phyloP scores from a whole-genome alignment of 1,140 invertebrate species.

The Dendrolimus punctatus region DNA sequence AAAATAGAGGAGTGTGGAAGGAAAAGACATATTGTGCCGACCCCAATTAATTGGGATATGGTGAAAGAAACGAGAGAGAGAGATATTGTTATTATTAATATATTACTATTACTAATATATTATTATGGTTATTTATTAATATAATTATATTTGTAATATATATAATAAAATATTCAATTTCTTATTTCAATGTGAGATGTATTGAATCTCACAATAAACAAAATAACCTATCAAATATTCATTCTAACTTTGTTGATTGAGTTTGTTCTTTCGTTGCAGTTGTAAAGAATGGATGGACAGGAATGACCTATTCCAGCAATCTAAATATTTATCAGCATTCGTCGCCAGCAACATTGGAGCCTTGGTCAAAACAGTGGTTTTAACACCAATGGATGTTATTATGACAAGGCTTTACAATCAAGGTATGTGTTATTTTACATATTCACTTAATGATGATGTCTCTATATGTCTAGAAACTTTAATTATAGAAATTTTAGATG shows the following conservation, averaged over 20 bases:
- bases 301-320: slow-evolving; percentile 55
- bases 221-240: background rate
- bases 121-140: too few species aligned
- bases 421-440: slow-evolving; percentile 53
- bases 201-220: background rate
- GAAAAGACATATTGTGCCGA: too few species aligned
- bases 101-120: too few species aligned
- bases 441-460: background rate
- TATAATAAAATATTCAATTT: too few species aligned
- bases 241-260: background rate
- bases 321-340: slow-evolving; percentile 56
- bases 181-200: too few species aligned
- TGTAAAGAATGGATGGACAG: slow-evolving; percentile 66
- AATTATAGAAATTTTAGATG: too few species aligned
- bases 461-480: background rate
- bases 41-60: too few species aligned
- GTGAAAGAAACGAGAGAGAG: too few species aligned
- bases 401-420: slow-evolving; percentile 94
- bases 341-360: slow-evolving; percentile 80
- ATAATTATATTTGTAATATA: too few species aligned
- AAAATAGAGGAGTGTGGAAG: too few species aligned
- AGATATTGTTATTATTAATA: too few species aligned
- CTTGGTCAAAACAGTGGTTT: slow-evolving; percentile 81
- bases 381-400: slow-evolving; percentile 93
- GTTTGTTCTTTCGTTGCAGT: slow-evolving; percentile 29